phyloP scores from a whole-genome alignment of 2,797 vertebrate species.

The Chelonia mydas region DNA sequence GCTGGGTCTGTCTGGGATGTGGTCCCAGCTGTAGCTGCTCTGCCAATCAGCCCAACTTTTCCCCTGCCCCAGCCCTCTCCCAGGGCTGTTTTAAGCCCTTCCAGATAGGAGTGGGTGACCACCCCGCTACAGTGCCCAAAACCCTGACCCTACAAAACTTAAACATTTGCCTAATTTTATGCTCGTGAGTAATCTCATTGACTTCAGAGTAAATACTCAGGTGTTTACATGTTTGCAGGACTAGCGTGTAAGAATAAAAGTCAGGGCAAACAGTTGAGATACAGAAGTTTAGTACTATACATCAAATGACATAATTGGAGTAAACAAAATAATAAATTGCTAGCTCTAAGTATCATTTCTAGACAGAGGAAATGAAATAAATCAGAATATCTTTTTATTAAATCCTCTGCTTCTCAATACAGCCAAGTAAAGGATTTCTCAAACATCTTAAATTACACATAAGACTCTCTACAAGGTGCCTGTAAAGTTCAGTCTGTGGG shows the following conservation, averaged over 20 bases:
- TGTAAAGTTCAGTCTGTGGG: background rate
- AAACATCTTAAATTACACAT: rapidly evolving
- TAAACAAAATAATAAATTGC: background rate
- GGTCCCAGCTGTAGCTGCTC: no score
- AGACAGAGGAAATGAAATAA: background rate
- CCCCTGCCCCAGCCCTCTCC: no score
- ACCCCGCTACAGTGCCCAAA: no score
- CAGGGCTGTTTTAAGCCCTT: no score
- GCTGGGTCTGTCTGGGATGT: no score
- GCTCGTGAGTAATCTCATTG: background rate
- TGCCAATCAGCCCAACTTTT: no score
- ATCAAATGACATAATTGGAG: background rate
- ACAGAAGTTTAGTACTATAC: background rate
- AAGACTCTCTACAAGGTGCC: background rate
- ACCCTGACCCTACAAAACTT: background rate
- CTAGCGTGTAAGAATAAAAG: background rate
- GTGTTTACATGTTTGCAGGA: background rate
- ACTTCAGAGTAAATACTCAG: background rate
- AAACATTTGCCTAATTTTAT: background rate
- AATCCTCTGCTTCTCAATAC: background rate
- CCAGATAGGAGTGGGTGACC: no score
- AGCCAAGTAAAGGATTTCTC: background rate
- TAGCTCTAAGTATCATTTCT: background rate
- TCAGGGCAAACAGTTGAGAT: background rate
- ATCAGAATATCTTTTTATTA: background rate